Base-by-base conservation (phyloP, 2,113 vertebrate species). In the Lutjanus erythropterus region DNA sequence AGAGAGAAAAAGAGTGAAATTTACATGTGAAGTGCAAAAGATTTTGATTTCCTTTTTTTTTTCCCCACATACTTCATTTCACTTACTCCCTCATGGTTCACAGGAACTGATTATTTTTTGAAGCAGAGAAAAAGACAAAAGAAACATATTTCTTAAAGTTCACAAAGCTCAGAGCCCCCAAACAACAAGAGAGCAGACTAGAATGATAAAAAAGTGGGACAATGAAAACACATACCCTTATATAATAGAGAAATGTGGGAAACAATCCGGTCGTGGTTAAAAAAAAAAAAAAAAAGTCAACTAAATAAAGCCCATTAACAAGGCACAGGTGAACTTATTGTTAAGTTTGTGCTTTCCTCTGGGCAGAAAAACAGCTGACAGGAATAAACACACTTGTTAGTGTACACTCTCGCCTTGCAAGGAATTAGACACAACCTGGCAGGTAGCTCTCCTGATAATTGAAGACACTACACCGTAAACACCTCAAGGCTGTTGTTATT, bases 401-500 rank as follows among this genome's bases (percentile, higher is more conserved):
- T 82, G 79, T 88, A 89, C 85, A 89, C 85, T 83, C 66, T 88
- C 25, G 76, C 85, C 91, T 90, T 87, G 91, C 78, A 88, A 88
- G 88, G 86, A 90, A 92, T 89, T 90, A 91, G 90, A 89, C 80
- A 82, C 88, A 90, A 91, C 76, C 87, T 92, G 86, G 86, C 87
- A 89, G 88, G 89, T 88, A 88, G 76, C 86, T 93, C 91, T 93
- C 91, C 84, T 86, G 88, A 90, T 91, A 93, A 93, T 90, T 91
- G 92, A 91, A 92, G 91, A 92, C 88, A 88, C 86, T 88, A 71
- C 91, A 86, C 77, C 87, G 83, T 83, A 92, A 93, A 92, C 88
- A 92, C 91, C 92, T 91, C 85, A 88, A 88, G 90, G 92, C 92
- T 92, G 91, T 92, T 92, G 89, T 90, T 92, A 88, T 93, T 90